Percentiles rank a stretch among this genome's conserved stretches.
phyloP scores from a whole-genome alignment of 2,797 vertebrate genomes.

The Aeoliscus strigatus region DNA sequence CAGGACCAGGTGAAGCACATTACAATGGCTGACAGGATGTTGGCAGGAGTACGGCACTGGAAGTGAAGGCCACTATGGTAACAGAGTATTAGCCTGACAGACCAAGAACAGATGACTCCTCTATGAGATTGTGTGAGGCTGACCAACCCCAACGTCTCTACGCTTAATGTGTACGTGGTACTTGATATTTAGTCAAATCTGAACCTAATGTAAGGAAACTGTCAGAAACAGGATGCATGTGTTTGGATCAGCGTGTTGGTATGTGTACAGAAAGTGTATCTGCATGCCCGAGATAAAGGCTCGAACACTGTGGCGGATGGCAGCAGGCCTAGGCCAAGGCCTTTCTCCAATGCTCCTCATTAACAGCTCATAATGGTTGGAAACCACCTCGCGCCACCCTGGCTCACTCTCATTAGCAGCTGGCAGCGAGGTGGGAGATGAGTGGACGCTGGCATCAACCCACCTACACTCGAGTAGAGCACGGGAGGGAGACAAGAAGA shows the following conservation, averaged over 20 bases:
- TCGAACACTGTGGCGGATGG: slow-evolving; percentile 44
- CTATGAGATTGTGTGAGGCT: slow-evolving; percentile 76
- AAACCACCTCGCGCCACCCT: slow-evolving; percentile 67
- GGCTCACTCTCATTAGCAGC: slow-evolving; percentile 89
- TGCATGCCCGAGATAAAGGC: slow-evolving; percentile 57
- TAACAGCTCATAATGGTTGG: slow-evolving; percentile 91
- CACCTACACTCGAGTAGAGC: slow-evolving; percentile 75
- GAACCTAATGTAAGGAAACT: too few relatives aligned
- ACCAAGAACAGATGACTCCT: slow-evolving; percentile 72
- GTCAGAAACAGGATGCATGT: not conserved
- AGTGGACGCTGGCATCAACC: slow-evolving; percentile 88
- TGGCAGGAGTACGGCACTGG: slow-evolving; percentile 62
- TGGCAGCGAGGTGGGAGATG: slow-evolving; percentile 84
- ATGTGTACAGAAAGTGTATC: slow-evolving; percentile 20
- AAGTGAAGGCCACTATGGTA: slow-evolving; percentile 79
- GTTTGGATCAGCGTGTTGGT: slow-evolving; percentile 15
- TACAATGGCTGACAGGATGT: slow-evolving; percentile 75
- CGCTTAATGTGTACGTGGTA: too few relatives aligned
- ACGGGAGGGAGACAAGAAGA: slow-evolving; percentile 42
- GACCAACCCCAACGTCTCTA: slow-evolving; percentile 80
- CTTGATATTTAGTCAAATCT: too few relatives aligned
- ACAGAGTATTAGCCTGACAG: slow-evolving; percentile 73
- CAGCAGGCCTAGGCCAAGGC: slow-evolving; percentile 69
- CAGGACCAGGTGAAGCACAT: slow-evolving; percentile 73
- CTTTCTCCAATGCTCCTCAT: slow-evolving; percentile 86